Evolutionary conservation across 2,113 vertebrate genomes (phyloP), one percentile per base, ranked within the genome.

Genomic region (Mesoclemmys tuberculata): DNA sequence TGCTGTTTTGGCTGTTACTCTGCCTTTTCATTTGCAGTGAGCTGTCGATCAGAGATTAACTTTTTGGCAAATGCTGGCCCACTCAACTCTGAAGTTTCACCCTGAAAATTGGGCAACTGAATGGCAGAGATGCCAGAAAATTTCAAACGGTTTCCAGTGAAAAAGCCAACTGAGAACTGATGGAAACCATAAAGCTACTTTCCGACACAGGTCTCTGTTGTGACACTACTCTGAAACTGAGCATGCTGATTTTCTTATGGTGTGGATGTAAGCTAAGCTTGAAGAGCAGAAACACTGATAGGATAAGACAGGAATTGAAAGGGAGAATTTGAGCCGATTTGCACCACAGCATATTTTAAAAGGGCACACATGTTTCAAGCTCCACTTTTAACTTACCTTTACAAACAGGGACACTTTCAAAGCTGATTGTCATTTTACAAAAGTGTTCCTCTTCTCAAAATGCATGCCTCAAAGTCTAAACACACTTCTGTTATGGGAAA

Each of bases 381-480:
- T 31, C 5, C 81, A 48, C 10, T 35, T 0, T 0, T 14, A 35
- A 1, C 0, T 1, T 7, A 68, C 48, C 38, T 77, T 77, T 48
- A 41, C 41, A 80, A 80, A 46, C 46, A 46, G 0, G 1, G 21
- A 7, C 24, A 10, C 68, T 87, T 58, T 58, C 49, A 82, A 81
- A 52, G 52, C 26, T 1, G 1, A 58, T 3, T 27, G 21, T 21
- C 14, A 54, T 8, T 51, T 10, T 2, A 3, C 0, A 9, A 10
- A 29, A 13, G 6, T 75, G 24, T 10, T 88, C 88, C 48, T 64
- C 68, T 74, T 74, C 22, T 38, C 21, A 46, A 31, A 12, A 79
- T 4, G 29, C 16, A 80, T 52, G 9, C n/a, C 68, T 74, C 38
- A 74, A n/a, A n/a, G 21, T 24, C 22, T 75, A 75, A 75, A 75